Evolutionary conservation across 30 jellyfish, hydroid and myxozoan genomes (phyloP), one percentile per base, ranked within the genome.

Genomic region (Sanderia malayensis): DNA sequence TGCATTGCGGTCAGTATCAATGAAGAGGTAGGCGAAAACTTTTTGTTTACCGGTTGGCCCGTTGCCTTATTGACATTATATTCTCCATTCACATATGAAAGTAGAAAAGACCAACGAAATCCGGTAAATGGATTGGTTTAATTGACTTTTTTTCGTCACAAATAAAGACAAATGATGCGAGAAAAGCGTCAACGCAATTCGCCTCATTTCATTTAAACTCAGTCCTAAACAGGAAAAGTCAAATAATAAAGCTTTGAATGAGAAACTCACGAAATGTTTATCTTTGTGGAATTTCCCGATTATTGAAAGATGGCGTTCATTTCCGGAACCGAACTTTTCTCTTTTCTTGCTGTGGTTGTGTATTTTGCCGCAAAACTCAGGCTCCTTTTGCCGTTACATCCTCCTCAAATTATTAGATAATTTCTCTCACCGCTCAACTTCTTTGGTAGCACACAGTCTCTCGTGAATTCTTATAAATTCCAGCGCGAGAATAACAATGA

Each of bases 231-330:
- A 41, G 55, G 55, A 41, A 41, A 41, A n/a, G 15, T 41, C 55
- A 41, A 6, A 15, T 41, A 41, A 41, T 41, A 41, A 41, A 41
- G 11, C 55, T 15, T 15, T 8, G 11, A 41, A 15, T 41, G 8
- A 15, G 15, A 41, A 41, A 41, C 55, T 41, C 55, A 41, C 55
- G 55, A 41, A 6, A 41, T 41, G 55, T 41, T 41, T 41, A 41
- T 41, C 55, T 41, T 41, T 8, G 55, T 41, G 55, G 55, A 41
- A 41, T 41, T 41, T 41, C 55, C 55, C 55, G 55, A 41, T 41
- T 41, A 41, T 41, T 8, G 15, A 41, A 8, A 8, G 55, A 41
- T 41, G 8, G 8, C 11, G 15, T 41, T 41, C 55, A 41, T 41
- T 41, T 41, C 55, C 55, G 55, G 15, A 6, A 6, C 55, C 55